phyloP scores from a whole-genome alignment of 2,888 invertebrate species.

The Gari tellinella region DNA sequence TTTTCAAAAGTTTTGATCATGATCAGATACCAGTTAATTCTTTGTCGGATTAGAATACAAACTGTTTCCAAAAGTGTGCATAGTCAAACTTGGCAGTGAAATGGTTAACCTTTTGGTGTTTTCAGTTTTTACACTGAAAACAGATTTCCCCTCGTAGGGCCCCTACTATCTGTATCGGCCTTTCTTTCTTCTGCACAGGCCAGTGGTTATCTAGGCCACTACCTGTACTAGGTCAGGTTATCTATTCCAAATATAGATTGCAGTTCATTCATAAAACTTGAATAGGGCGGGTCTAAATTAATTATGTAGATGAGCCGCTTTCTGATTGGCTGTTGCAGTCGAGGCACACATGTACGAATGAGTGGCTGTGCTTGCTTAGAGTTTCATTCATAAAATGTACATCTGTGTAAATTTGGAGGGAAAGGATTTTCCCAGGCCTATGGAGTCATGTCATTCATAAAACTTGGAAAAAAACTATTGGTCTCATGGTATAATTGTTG shows the following conservation, averaged over 20 bases:
- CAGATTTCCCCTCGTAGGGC: neutral
- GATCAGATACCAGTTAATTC: no score
- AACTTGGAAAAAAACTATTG: constrained; percentile 15
- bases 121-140: no score
- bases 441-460: constrained; percentile 57
- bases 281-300: constrained; percentile 48
- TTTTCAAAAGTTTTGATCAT: no score
- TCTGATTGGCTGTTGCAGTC: constrained; percentile 54
- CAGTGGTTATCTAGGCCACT: constrained; percentile 45
- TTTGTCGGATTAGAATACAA: no score
- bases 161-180: neutral
- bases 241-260: constrained; percentile 58
- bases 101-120: no score
- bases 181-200: constrained; percentile 32
- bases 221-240: constrained; percentile 55
- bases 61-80: no score
- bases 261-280: constrained; percentile 65
- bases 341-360: constrained; percentile 17
- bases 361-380: constrained; percentile 23
- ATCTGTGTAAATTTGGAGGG: constrained; percentile 64
- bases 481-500: neutral
- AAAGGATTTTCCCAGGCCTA: constrained; percentile 61
- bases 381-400: constrained; percentile 64
- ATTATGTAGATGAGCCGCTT: constrained; percentile 67
- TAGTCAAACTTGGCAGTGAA: no score